Evolutionary conservation across 2,113 vertebrate species (phyloP).

Genomic region (Empidonax traillii): DNA sequence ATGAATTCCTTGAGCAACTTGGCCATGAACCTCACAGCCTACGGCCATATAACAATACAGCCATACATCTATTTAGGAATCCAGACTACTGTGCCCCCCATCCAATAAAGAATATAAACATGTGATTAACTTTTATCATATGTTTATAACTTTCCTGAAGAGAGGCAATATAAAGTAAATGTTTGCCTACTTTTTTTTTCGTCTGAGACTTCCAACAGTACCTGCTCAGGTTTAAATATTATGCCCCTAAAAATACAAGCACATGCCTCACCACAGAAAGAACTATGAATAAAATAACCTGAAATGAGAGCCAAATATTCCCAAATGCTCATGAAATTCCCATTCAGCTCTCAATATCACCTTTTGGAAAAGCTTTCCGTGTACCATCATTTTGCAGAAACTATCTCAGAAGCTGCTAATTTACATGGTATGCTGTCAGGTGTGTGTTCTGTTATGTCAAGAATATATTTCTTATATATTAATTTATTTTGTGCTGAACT

Average conservation of each 20-base stretch:
- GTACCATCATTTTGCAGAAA: background rate
- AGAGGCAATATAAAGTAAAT: background rate
- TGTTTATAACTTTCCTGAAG: background rate
- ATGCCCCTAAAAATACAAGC: background rate
- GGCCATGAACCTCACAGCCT: background rate
- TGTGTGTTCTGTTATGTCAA: background rate
- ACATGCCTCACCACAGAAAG: background rate
- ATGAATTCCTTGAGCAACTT: background rate
- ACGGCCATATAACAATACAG: background rate
- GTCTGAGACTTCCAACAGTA: background rate
- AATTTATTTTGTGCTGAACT: slow-evolving; percentile 42
- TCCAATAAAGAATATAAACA: background rate
- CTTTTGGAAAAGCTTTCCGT: background rate
- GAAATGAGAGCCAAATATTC: slow-evolving; percentile 9
- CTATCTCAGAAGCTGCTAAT: background rate
- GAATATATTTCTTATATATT: background rate
- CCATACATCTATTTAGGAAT: background rate
- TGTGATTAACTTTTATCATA: background rate
- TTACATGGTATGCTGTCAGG: background rate
- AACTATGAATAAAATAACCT: slow-evolving; percentile 48
- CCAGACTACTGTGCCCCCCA: background rate
- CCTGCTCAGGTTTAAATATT: background rate
- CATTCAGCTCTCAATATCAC: background rate
- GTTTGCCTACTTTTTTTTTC: background rate
- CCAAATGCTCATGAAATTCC: background rate